These are phyloP conservation scores for Ditula angustiorana DNA, from an alignment of 2,888 invertebrate species.

Conservation along the genomic window DNA sequence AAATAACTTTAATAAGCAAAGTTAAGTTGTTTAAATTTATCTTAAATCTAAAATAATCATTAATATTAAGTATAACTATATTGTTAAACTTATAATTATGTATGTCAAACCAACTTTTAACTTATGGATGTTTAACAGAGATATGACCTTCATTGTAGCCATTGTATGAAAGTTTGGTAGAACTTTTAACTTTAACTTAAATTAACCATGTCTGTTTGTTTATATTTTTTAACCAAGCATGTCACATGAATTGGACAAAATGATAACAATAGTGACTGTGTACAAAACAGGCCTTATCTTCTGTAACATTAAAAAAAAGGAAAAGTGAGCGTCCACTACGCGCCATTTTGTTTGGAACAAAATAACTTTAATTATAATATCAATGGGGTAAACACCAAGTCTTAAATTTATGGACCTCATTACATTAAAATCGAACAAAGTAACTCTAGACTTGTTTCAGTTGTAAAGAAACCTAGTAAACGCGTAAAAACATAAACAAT, in stretches of 20 bases:
- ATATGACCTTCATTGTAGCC: too few relatives aligned
- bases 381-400: background rate
- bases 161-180: too few relatives aligned
- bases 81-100: too few relatives aligned
- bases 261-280: background rate
- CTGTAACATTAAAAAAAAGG: conserved; percentile 15
- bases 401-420: background rate
- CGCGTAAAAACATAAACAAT: conserved; percentile 32
- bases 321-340: conserved; percentile 34
- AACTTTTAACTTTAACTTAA: too few relatives aligned
- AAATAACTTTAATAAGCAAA: too few relatives aligned
- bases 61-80: too few relatives aligned
- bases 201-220: too few relatives aligned
- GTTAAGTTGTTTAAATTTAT: too few relatives aligned
- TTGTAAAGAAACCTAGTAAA: background rate
- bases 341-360: conserved; percentile 40
- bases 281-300: conserved; percentile 16
- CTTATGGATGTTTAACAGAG: too few relatives aligned
- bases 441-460: background rate
- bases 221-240: background rate
- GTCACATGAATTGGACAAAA: background rate
- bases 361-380: background rate
- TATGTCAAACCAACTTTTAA: too few relatives aligned
- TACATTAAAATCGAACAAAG: background rate
- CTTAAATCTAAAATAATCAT: too few relatives aligned